Conservation (phyloP, 2,113 vertebrate species). For the Helogale parvula region DNA sequence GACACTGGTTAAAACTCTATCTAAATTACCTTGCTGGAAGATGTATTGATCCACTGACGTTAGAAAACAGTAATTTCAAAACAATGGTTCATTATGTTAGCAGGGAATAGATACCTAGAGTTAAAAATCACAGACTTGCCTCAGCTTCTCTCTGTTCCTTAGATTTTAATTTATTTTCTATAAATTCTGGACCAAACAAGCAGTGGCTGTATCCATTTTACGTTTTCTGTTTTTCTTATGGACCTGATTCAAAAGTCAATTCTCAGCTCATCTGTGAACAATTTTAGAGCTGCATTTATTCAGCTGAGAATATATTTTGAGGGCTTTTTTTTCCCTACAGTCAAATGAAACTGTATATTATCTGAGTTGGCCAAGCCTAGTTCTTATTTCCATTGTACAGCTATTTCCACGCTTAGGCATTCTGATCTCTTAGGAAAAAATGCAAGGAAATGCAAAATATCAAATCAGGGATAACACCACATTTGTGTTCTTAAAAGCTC, state of each 20-base stretch:
- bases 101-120: background rate
- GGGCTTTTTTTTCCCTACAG: background rate
- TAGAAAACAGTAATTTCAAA: conserved; percentile 45
- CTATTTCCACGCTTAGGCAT: background rate
- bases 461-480: background rate
- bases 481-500: background rate
- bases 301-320: background rate
- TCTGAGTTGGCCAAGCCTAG: background rate
- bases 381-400: conserved; percentile 25
- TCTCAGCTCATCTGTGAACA: background rate
- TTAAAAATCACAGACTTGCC: background rate
- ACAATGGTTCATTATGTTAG: conserved; percentile 16
- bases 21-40: conserved; percentile 44
- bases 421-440: background rate
- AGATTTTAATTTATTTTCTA: conserved; percentile 20
- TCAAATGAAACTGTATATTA: background rate
- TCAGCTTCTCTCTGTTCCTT: background rate
- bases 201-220: background rate
- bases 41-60: background rate
- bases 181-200: background rate
- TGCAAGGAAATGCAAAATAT: conserved; percentile 9
- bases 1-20: background rate
- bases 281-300: conserved; percentile 25
- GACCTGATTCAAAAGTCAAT: conserved; percentile 36
- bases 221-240: conserved; percentile 4